Conservation (phyloP, 2,797 vertebrate genomes). For the Craterocephalus amniculus region DNA sequence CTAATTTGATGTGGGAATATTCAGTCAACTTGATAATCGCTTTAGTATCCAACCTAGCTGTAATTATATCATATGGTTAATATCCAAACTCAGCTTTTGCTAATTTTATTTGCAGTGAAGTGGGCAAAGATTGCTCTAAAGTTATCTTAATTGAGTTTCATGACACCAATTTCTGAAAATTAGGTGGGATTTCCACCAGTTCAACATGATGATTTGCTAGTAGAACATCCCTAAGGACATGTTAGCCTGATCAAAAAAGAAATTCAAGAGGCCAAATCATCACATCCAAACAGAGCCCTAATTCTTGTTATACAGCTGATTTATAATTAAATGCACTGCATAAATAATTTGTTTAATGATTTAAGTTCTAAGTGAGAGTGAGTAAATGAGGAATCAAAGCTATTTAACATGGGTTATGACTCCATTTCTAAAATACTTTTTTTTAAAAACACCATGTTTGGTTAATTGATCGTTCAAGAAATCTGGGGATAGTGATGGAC, state of each 20-base stretch:
- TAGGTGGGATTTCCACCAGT: conserved; percentile 64
- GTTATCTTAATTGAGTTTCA: conserved; percentile 77
- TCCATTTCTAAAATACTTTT: background rate
- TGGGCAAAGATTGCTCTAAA: conserved; percentile 73
- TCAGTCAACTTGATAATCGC: conserved; percentile 78
- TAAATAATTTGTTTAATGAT: conserved; percentile 22
- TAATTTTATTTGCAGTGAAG: conserved; percentile 77
- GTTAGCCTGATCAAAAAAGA: conserved; percentile 68
- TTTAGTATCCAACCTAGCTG: conserved; percentile 82
- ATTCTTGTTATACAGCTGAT: conserved; percentile 15
- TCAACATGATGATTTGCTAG: conserved; percentile 66
- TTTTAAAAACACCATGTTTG: too few relatives aligned
- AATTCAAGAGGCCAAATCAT: conserved; percentile 62
- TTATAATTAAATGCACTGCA: conserved; percentile 13
- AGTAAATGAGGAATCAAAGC: background rate
- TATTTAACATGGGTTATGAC: conserved; percentile 4
- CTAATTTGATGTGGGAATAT: conserved; percentile 82
- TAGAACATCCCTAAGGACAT: conserved; percentile 76
- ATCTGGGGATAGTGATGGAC: too few relatives aligned
- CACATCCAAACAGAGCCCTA: conserved; percentile 68
- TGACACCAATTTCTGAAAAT: conserved; percentile 80
- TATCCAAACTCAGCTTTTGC: conserved; percentile 77
- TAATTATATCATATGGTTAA: conserved; percentile 85
- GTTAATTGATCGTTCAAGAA: too few relatives aligned
- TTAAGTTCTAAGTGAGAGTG: conserved; percentile 6